Evolutionary conservation across 2,888 invertebrate species (phyloP), one percentile per base, ranked within the genome.

Genomic region (Diadegma fenestrale): DNA sequence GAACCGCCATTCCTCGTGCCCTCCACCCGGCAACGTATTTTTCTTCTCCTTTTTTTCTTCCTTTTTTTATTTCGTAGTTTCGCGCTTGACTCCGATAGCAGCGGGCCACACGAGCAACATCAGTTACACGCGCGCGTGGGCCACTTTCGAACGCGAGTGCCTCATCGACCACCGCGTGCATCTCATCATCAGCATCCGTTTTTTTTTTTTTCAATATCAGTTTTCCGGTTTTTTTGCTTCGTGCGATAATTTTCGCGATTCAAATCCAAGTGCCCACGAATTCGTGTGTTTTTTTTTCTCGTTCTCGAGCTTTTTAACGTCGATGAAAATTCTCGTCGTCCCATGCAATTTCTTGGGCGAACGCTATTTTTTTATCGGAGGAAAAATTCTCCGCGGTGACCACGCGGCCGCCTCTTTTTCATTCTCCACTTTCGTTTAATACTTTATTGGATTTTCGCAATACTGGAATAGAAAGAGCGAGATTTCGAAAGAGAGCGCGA

Each of bases 81-180:
- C 81, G 86, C 86, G 86, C 82, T 87, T 75, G 82, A 80, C 84
- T 80, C 80, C 77, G 85, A 77, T 82, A 86, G 82, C 77, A 68
- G 82, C 80, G 80, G 85, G 68, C 77, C 76, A 72, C 61, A 71
- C 79, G 73, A 45, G 76, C 76, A 77, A 61, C 61, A 43, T 77
- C 79, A 75, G 87, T 82, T 73, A 79, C 73, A 76, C 75, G 81
- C 61, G 86, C 82, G 87, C 84, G 85, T 84, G 80, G 80, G 84
- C 79, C 86, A 77, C 82, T 84, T 81, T 80, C 79, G 85, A 84
- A 81, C 86, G 85, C 87, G 85, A 87, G 87, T 87, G 87, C 66
- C 85, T 85, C 75, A 33, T 48, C 75, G 82, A 76, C 82, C 69
- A 69, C 79, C 75, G 85, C 85, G 79, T 85, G 82, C 82, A 85